Percentiles rank a stretch among this genome's conserved stretches.
Conservation (phyloP, 1,140 invertebrate genomes). For the Drosophila arawakana region DNA sequence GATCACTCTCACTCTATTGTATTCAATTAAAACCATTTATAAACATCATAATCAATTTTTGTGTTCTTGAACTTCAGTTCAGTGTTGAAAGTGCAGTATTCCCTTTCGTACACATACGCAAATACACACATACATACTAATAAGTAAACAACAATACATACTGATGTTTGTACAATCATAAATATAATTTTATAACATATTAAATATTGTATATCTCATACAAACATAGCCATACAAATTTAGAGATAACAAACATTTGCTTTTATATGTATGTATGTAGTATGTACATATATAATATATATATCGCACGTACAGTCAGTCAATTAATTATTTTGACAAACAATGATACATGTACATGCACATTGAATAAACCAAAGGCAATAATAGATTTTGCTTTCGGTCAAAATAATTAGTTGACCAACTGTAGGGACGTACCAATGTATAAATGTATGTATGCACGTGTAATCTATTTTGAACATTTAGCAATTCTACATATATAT, state of each 20-base stretch:
- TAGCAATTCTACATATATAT: constrained; percentile 20
- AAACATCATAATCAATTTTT: constrained; percentile 73
- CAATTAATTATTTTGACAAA: too few species aligned
- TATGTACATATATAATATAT: neutral
- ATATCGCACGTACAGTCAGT: neutral
- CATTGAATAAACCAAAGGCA: too few species aligned
- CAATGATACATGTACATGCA: too few species aligned
- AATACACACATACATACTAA: neutral
- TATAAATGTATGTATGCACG: constrained; percentile 2
- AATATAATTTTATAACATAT: constrained; percentile 1
- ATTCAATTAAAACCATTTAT: constrained; percentile 80
- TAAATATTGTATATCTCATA: constrained; percentile 6
- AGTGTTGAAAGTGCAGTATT: constrained; percentile 61
- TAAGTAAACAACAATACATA: constrained; percentile 11
- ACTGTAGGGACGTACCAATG: too few species aligned
- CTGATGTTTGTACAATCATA: neutral
- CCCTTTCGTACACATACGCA: constrained; percentile 30
- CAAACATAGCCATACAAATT: neutral
- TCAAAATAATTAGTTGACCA: too few species aligned
- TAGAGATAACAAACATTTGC: constrained; percentile 28
- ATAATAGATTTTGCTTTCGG: too few species aligned
- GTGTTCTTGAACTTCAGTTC: constrained; percentile 77
- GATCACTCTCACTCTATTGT: constrained; percentile 73
- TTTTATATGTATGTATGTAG: neutral
- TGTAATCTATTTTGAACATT: constrained; percentile 21